Evolutionary conservation across 2,888 invertebrate genomes (phyloP).

Genomic region (Cosmia trapezina): DNA sequence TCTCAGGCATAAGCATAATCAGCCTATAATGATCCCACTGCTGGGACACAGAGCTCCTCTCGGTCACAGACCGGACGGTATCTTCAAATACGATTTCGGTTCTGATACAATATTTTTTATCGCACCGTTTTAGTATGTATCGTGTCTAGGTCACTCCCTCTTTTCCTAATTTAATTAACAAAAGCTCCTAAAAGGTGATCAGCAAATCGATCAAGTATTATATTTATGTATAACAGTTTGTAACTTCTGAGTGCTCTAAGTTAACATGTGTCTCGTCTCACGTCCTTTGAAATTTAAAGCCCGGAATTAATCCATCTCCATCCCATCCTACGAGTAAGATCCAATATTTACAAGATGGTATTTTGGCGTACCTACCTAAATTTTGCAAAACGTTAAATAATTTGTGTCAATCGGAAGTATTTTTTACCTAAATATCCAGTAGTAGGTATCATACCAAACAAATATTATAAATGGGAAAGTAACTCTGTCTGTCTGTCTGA

Average conservation of each 20-base stretch:
- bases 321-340: not conserved
- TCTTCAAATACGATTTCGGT: not conserved
- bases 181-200: constrained; percentile 11
- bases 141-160: not conserved
- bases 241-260: constrained; percentile 10
- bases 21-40: no score
- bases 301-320: not conserved
- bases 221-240: no score
- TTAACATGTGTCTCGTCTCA: constrained; percentile 1
- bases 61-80: no score
- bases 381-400: not conserved
- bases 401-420: not conserved
- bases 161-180: constrained; percentile 3
- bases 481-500: no score
- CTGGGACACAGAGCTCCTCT: no score
- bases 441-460: no score
- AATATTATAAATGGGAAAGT: no score
- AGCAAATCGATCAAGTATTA: not conserved
- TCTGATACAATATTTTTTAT: not conserved
- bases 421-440: no score
- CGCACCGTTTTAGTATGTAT: not conserved
- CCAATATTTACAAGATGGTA: not conserved
- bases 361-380: no score
- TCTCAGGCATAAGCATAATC: not conserved
- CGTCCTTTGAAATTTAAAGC: constrained; percentile 5